Base-by-base conservation (phyloP, 2,113 vertebrate genomes). In the Jaculus jaculus region DNA sequence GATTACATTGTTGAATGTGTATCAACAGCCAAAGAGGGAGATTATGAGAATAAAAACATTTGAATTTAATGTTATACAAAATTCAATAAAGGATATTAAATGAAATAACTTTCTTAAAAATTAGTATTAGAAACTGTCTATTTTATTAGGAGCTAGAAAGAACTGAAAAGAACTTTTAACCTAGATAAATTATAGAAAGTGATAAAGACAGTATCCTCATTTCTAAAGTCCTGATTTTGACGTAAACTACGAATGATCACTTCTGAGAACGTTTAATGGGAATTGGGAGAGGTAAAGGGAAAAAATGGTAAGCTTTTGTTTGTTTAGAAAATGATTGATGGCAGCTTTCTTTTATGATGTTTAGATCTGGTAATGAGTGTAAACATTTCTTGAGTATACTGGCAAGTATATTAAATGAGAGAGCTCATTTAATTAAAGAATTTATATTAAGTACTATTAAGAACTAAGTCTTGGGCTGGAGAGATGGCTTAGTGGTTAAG, bases 121-220 rank as follows among this genome's bases (percentile, higher is more conserved):
- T 28, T 78, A 69, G 42, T 90, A 93, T 24, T 80, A 85, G n/a
- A 87, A 82, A 74, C 47, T 84, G 39, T 75, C 15, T 80, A 80
- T 71, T 28, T 80, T 88, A 90, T 60, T 80, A 93, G 83, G 39
- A 82, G 30, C 60, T 84, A 75, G 54, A 90, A 83, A 4, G 0
- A 89, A 89, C 18, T 2, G 91, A 28, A 81, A 94, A 93, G 9
- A 77, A 92, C 83, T 94, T 96, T 95, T 91, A 91, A 88, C 69
- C 82, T 95, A 66, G 92, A n/a, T 51, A 63, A 28, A 54, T 89
- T 86, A 92, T 13, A 87, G 54, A 77, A 90, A 91, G 37, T 51
- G 6, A 17, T 90, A 82, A 83, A 81, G n/a, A 81, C 60, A 32
- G 84, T 54, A 72, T n/a, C 16, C 24, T 15, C 54, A 9, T 87